These are phyloP conservation scores for Menidia menidia DNA, from an alignment of 2,797 vertebrate genomes.

Conservation along the genomic window DNA sequence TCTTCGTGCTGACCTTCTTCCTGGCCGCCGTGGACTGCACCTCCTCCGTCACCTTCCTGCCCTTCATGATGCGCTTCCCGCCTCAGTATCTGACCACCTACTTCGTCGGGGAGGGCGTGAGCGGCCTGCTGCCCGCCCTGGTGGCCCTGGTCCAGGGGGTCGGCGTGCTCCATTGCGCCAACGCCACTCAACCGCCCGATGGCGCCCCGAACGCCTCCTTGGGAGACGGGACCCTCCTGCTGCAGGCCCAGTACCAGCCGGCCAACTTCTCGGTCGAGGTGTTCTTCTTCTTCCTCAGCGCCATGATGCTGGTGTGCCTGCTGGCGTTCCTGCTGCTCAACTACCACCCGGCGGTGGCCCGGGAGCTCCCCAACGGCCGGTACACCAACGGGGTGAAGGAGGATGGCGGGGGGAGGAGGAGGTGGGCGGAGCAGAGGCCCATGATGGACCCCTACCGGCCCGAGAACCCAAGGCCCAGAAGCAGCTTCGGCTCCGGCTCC, in stretches of 20 bases:
- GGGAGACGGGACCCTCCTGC: slow-evolving; percentile 8
- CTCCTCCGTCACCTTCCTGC: slow-evolving; percentile 89
- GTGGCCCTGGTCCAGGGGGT: slow-evolving; percentile 85
- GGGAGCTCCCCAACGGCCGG: slow-evolving; percentile 45
- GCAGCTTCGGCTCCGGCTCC: slow-evolving; percentile 66
- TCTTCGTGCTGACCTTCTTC: slow-evolving; percentile 84
- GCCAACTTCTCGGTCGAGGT: slow-evolving; percentile 82
- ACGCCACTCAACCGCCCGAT: slow-evolving; percentile 59
- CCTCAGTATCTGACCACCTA: slow-evolving; percentile 85
- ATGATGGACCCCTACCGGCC: slow-evolving; percentile 67
- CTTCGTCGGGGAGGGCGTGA: slow-evolving; percentile 85
- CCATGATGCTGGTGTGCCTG: slow-evolving; percentile 85
- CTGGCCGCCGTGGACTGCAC: slow-evolving; percentile 88
- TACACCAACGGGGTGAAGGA: slow-evolving; percentile 44
- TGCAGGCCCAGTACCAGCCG: slow-evolving; percentile 76
- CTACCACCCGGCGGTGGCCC: slow-evolving; percentile 74
- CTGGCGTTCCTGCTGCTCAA: slow-evolving; percentile 84
- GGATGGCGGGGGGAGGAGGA: slow-evolving; percentile 20
- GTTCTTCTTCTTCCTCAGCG: slow-evolving; percentile 86
- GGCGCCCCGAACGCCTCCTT: slow-evolving; percentile 28
- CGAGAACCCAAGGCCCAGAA: slow-evolving; percentile 21
- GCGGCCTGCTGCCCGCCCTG: slow-evolving; percentile 80
- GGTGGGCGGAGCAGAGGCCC: slow-evolving; percentile 63
- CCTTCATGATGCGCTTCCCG: slow-evolving; percentile 85
- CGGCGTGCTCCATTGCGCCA: slow-evolving; percentile 79